phyloP scores from a whole-genome alignment of 2,797 vertebrate genomes.

The Pseudotriccus pelzelni region DNA sequence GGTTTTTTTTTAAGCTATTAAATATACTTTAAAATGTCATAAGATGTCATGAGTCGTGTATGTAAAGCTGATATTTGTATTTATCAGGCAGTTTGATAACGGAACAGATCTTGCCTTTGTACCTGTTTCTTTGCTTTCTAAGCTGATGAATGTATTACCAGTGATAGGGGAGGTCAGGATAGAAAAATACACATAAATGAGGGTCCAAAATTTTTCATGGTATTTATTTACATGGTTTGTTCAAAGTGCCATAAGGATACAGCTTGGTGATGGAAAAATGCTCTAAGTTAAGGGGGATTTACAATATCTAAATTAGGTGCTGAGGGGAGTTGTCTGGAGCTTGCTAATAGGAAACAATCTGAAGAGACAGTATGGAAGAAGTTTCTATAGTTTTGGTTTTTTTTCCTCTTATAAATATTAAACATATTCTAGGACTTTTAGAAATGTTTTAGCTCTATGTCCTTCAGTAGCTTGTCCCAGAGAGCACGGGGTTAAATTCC shows the following conservation, averaged over 20 bases:
- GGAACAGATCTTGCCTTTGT: conserved; percentile 49
- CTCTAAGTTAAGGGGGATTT: neutral
- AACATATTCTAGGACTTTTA: neutral
- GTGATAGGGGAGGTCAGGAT: conserved; percentile 29
- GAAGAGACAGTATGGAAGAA: neutral
- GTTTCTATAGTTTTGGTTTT: neutral
- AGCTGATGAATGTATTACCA: conserved; percentile 45
- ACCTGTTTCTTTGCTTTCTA: conserved; percentile 40
- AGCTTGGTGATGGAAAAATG: neutral
- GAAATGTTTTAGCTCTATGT: neutral
- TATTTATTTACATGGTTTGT: conserved; percentile 50
- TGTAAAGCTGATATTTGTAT: conserved; percentile 64
- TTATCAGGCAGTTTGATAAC: conserved; percentile 61
- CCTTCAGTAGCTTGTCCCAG: neutral
- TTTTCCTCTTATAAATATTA: neutral
- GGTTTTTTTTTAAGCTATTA: conserved; percentile 44
- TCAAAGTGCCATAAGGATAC: neutral
- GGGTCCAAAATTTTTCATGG: conserved; percentile 22
- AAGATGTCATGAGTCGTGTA: conserved; percentile 31
- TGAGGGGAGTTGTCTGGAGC: neutral
- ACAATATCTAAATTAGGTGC: neutral
- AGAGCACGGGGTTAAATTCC: neutral
- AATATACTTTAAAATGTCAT: conserved; percentile 64
- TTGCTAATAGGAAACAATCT: neutral
- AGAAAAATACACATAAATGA: conserved; percentile 32